Base-by-base conservation (phyloP, 2,888 invertebrate species). In the Allophyes oxyacanthae region DNA sequence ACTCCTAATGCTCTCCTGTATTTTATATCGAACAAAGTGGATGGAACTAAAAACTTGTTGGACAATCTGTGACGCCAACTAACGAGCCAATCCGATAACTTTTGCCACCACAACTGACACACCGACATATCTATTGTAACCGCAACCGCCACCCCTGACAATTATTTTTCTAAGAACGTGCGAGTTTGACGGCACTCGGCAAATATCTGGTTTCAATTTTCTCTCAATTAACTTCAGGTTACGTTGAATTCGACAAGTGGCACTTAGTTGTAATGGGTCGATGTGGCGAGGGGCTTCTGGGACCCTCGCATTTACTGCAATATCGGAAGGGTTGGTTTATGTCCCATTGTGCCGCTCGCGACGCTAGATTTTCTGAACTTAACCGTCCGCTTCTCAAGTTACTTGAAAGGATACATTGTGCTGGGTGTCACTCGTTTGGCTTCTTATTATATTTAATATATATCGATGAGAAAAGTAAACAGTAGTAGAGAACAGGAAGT, bases 211-310 rank as follows among this genome's bases (percentile, higher is more conserved):
- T 86, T 85, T 85, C 84, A 86, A 86, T 88, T 85, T 86, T 83
- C 83, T 84, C 84, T 85, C 87, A 89, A 91, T 90, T 88, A 89
- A 86, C 84, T 86, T 83, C 85, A 85, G 85, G 85, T 87, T 86
- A 74, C 79, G 82, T 89, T 85, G 83, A 82, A 85, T 85, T 86
- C 82, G 80, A 79, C 83, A 83, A 90, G 89, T 86, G 86, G 77
- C 84, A 84, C 88, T 90, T 84, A 82, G 78, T 79, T 80, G 77
- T 86, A 88, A 89, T 89, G 88, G 87, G 71, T 81, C 75, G 78
- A 64, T 82, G 82, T 76, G 79, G 78, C 58, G 78, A 77, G 74
- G 77, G 71, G 60, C 54, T 51, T 59, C 59, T 42, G 61, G 75
- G 78, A 75, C 77, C 70, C 58, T 68, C 74, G 64, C 78, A 78